Conservation (phyloP, 92 coral and sea anemone genomes). For the Parazoanthus darwini region DNA sequence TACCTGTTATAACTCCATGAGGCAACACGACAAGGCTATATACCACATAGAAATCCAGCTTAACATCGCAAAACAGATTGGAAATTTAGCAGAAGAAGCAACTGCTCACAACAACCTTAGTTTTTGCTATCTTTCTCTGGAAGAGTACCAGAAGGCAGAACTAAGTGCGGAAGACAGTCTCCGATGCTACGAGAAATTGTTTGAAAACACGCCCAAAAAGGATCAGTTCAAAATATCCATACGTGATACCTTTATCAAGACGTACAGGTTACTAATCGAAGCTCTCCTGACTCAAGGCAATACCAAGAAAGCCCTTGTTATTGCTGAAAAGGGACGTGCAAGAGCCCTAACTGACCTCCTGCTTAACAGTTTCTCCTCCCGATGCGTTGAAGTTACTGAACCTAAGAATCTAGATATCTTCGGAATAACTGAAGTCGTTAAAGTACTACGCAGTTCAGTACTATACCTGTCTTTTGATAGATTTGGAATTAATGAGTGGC, state of each 20-base stretch:
- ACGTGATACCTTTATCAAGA: background rate
- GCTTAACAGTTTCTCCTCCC: no score
- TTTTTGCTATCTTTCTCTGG: no score
- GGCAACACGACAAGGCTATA: background rate
- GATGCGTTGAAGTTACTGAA: no score
- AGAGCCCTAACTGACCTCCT: no score
- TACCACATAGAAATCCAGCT: background rate
- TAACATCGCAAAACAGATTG: conserved; percentile 2
- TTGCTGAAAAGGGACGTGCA: no score
- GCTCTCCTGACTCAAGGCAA: background rate
- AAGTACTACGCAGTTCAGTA: no score
- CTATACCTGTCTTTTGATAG: no score
- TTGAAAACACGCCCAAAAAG: background rate
- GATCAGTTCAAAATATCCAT: background rate
- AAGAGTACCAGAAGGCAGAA: no score
- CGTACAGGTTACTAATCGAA: background rate
- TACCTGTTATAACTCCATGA: background rate
- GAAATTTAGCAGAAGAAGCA: background rate
- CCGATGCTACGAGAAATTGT: background rate
- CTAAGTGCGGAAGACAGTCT: no score
- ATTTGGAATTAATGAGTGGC: no score
- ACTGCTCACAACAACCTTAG: background rate
- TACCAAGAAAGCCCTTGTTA: background rate
- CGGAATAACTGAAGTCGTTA: no score
- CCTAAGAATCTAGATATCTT: no score